These are phyloP conservation scores for Diachasmimorpha longicaudata DNA, from an alignment of 1,140 invertebrate genomes.

Conservation along the genomic window DNA sequence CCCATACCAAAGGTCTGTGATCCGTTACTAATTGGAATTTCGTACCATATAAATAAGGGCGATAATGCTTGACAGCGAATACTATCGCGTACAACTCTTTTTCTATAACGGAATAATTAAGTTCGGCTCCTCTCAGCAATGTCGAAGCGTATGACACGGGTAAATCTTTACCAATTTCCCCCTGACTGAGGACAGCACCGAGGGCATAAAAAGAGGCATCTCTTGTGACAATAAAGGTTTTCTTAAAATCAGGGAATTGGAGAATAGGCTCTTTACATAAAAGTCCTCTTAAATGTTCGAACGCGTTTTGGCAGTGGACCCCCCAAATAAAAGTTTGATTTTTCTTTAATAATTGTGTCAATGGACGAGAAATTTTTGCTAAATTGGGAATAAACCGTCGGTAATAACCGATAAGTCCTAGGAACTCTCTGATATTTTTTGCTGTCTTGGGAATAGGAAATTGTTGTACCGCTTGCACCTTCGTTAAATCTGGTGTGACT, in stretches of 20 bases:
- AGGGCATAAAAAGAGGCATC: slow-evolving; percentile 33
- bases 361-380: too few species aligned
- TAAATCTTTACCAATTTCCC: slow-evolving; percentile 25
- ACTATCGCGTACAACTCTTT: slow-evolving; percentile 26
- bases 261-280: slow-evolving; percentile 4
- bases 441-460: slow-evolving; percentile 36
- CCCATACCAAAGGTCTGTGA: background rate
- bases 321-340: too few species aligned
- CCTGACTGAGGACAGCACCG: slow-evolving; percentile 35
- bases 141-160: slow-evolving; percentile 54
- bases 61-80: background rate
- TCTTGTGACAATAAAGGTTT: slow-evolving; percentile 37
- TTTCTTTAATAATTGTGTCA: too few species aligned
- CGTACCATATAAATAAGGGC: too few species aligned
- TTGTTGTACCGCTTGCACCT: slow-evolving; percentile 41
- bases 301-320: too few species aligned
- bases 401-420: slow-evolving; percentile 49
- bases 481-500: slow-evolving; percentile 36
- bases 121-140: slow-evolving; percentile 53
- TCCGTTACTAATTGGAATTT: slow-evolving; percentile 6
- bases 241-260: background rate
- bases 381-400: slow-evolving; percentile 45
- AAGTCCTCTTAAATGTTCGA: slow-evolving; percentile 9
- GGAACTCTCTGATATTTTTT: slow-evolving; percentile 47
- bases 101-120: slow-evolving; percentile 57